Evolutionary conservation across 2,797 vertebrate species (phyloP).

Genomic region (Odontamblyopus lacepedii): DNA sequence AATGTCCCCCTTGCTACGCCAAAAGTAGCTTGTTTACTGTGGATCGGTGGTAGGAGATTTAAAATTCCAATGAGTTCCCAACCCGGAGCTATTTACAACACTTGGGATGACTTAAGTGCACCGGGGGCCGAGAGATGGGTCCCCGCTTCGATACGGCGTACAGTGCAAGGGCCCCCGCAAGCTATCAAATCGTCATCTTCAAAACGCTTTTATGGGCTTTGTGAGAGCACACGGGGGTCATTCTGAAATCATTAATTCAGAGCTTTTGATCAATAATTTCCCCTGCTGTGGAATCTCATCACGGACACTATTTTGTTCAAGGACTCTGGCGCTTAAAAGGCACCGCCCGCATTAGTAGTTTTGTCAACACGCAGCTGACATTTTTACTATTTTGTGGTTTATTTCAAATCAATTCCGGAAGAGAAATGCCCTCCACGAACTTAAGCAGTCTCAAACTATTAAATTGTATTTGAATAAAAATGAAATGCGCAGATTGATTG

Average conservation of each 20-base stretch:
- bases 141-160: constrained; percentile 5
- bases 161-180: constrained; percentile 28
- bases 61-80: constrained; percentile 65
- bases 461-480: constrained; percentile 39
- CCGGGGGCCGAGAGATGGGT: constrained; percentile 36
- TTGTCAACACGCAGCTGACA: constrained; percentile 8
- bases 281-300: constrained; percentile 8
- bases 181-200: constrained; percentile 52
- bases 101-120: constrained; percentile 60
- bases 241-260: constrained; percentile 18
- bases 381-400: constrained; percentile 23
- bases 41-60: constrained; percentile 46
- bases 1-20: constrained; percentile 41
- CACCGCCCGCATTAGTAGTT: constrained; percentile 11
- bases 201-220: constrained; percentile 46
- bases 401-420: constrained; percentile 22
- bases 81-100: constrained; percentile 49
- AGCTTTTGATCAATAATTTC: constrained; percentile 34
- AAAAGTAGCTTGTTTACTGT: constrained; percentile 62
- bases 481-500: not conserved
- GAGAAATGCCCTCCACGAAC: constrained; percentile 13
- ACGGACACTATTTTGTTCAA: constrained; percentile 17
- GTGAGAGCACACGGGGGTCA: constrained; percentile 19
- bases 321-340: constrained; percentile 13
- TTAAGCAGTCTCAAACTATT: constrained; percentile 15